These are phyloP conservation scores for Meloidogyne chitwoodi DNA, from an alignment of 1,140 invertebrate genomes.

Conservation along the genomic window DNA sequence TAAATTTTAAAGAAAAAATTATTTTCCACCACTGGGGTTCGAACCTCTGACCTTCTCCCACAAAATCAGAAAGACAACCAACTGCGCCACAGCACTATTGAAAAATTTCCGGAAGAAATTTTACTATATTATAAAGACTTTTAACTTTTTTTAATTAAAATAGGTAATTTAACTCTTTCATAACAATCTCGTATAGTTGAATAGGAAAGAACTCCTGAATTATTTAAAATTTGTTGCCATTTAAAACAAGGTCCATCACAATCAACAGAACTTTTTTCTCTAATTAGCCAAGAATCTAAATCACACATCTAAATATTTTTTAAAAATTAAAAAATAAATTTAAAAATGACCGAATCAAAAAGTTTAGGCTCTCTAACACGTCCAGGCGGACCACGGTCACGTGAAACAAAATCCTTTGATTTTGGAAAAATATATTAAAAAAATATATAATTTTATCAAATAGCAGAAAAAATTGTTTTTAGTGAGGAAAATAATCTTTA, in stretches of 20 bases:
- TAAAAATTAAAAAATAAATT: not conserved
- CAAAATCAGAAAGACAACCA: too few relatives aligned
- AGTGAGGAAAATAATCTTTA: conserved; percentile 10
- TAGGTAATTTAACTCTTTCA: not conserved
- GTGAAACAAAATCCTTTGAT: conserved; percentile 43
- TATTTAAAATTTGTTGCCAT: conserved; percentile 50
- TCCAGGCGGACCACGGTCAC: conserved; percentile 31
- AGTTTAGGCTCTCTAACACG: conserved; percentile 36
- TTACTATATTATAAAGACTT: too few relatives aligned
- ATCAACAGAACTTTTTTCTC: conserved; percentile 42
- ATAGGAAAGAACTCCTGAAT: conserved; percentile 36
- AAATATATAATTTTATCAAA: too few relatives aligned
- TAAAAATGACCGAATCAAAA: conserved; percentile 25
- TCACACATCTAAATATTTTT: conserved; percentile 42
- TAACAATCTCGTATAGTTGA: conserved; percentile 39
- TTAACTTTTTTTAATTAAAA: too few relatives aligned
- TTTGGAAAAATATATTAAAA: not conserved
- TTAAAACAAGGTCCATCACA: conserved; percentile 47
- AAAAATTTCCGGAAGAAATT: too few relatives aligned
- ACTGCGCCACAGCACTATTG: too few relatives aligned
- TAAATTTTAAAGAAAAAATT: too few relatives aligned
- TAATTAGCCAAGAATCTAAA: conserved; percentile 41
- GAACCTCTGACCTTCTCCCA: too few relatives aligned
- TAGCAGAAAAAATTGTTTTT: too few relatives aligned
- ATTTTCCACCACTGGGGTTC: too few relatives aligned